phyloP scores from a whole-genome alignment of 2,888 invertebrate genomes.

The Horisme vitalbata region DNA sequence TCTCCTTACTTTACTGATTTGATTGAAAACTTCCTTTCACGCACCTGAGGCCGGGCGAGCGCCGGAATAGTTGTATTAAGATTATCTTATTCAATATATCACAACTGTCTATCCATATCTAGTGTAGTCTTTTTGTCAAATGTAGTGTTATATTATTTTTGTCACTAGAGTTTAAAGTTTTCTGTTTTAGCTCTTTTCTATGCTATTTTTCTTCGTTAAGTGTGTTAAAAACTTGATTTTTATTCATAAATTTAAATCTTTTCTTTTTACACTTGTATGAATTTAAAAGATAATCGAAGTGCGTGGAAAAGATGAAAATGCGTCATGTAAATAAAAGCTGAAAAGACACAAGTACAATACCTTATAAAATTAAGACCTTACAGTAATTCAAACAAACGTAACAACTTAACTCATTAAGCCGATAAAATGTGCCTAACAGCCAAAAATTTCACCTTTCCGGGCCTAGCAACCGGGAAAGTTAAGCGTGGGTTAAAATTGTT shows the following conservation, averaged over 20 bases:
- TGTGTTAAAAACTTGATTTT: no score
- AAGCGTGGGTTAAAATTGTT: slow-evolving; percentile 74
- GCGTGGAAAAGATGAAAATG: no score
- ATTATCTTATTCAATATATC: slow-evolving; percentile 17
- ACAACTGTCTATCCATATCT: slow-evolving; percentile 9
- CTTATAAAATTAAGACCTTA: slow-evolving; percentile 27
- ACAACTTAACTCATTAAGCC: slow-evolving; percentile 55
- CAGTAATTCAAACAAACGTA: slow-evolving; percentile 50
- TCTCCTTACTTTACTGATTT: slow-evolving; percentile 65
- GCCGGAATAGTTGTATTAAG: slow-evolving; percentile 25
- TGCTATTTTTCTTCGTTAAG: no score
- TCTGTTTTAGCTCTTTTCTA: no score
- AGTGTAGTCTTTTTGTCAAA: background rate
- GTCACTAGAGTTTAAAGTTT: no score
- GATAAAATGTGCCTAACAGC: slow-evolving; percentile 39
- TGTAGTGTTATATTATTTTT: no score
- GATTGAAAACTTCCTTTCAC: slow-evolving; percentile 74
- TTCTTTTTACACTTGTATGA: no score
- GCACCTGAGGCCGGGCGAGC: slow-evolving; percentile 63
- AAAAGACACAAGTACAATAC: background rate
- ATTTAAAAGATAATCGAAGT: no score
- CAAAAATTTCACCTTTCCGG: slow-evolving; percentile 52
- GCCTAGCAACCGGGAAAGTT: slow-evolving; percentile 53
- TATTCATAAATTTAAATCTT: no score
- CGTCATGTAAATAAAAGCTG: no score